These are phyloP conservation scores for Cephalotes varians DNA, from an alignment of 2,888 invertebrate species.

Conservation along the genomic window DNA sequence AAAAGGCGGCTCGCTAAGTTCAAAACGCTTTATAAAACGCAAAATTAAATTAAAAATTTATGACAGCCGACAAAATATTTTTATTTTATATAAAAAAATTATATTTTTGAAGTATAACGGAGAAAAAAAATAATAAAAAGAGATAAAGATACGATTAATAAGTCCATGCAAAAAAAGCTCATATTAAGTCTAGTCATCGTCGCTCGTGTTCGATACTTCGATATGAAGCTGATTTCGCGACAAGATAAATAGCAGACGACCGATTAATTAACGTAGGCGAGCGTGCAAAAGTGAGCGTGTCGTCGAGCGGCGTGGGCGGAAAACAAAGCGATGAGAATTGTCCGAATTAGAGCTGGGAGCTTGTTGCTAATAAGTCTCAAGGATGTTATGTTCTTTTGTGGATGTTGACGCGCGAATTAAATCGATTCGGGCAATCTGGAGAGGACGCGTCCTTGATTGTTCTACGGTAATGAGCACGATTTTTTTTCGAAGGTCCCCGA, in stretches of 20 bases:
- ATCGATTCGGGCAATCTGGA: neutral
- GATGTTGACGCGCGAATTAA: slow-evolving; percentile 32
- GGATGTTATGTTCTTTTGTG: slow-evolving; percentile 45
- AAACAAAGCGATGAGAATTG: slow-evolving; percentile 67
- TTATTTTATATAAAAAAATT: neutral
- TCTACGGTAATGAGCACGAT: neutral
- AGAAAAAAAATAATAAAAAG: neutral
- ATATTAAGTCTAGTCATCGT: neutral
- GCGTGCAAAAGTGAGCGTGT: slow-evolving; percentile 40
- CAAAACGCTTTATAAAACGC: neutral
- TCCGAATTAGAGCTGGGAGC: slow-evolving; percentile 62
- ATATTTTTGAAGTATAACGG: neutral
- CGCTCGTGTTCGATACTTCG: neutral
- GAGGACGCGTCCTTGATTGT: slow-evolving; percentile 1
- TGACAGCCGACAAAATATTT: neutral
- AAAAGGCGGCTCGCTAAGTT: neutral
- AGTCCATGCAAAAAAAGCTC: neutral
- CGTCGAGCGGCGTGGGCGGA: slow-evolving; percentile 62
- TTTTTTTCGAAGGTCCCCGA: neutral
- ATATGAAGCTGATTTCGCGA: slow-evolving; percentile 31
- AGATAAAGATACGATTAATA: neutral
- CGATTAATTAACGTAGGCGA: slow-evolving; percentile 43
- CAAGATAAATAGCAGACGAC: neutral
- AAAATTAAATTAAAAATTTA: slow-evolving; percentile 2
- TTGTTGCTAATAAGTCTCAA: slow-evolving; percentile 57